Evolutionary conservation across 2,888 invertebrate species (phyloP), one percentile per base, ranked within the genome.

Genomic region (Apodemia zela): DNA sequence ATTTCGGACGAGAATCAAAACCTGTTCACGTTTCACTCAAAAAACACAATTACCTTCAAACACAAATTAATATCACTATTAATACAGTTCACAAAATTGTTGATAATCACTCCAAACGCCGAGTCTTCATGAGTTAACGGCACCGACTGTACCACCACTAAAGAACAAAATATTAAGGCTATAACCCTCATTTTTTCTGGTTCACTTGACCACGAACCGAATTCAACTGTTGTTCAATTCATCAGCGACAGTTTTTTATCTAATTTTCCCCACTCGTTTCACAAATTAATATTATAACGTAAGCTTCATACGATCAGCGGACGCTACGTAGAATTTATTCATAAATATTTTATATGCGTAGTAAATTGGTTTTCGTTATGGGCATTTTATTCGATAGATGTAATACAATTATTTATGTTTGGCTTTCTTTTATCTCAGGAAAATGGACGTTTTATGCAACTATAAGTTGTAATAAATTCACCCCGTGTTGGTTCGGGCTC

Each of bases 201-300:
- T 68, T 73, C 76, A 75, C 79, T 75, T 73, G 71, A 80, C 77
- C 76, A 73, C 78, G 82, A 80, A 79, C 77, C 78, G 81, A 78
- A 80, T 81, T 78, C 79, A 78, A 87, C 85, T 88, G 90, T 79
- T 84, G 78, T 78, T 74, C 71, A 71, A 72, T 78, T 82, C 81
- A 82, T 81, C 81, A 82, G 83, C 79, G 82, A 85, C 83, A 87
- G 79, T 88, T 85, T 88, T 89, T 89, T 91, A 91, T 89, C 80
- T 80, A 74, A 84, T 81, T 74, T 75, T 81, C 89, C 90, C 90
- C 88, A 85, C 89, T 86, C 77, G 66, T 49, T 63, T 66, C 78
- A 80, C 68, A 67, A 79, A 87, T 89, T 87, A 75, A 82, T 87
- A 88, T 89, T 85, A 87, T 86, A 78, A 81, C 13, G 38, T 13